Percentiles rank a stretch among this genome's conserved stretches.
Evolutionary conservation across 2,797 vertebrate genomes (phyloP).

Genomic region (Pteropus rufus): DNA sequence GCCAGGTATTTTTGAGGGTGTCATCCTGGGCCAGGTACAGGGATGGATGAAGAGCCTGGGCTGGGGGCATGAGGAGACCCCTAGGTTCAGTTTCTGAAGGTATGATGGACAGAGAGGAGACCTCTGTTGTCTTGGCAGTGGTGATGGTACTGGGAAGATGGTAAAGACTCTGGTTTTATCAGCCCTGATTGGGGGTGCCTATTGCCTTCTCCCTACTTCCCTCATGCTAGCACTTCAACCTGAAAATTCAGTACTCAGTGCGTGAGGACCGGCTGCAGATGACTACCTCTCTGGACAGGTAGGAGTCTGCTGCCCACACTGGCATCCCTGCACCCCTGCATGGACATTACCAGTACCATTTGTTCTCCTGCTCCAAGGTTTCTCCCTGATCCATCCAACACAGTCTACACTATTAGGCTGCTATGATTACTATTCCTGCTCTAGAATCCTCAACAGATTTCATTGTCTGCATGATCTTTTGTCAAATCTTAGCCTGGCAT

Average conservation of each 20-base stretch:
- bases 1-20: not conserved
- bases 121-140: not conserved
- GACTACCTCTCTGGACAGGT: constrained; percentile 57
- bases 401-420: not conserved
- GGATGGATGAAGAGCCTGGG: not conserved
- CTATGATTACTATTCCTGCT: not conserved
- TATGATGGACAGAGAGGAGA: not conserved
- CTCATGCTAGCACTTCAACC: constrained; percentile 61
- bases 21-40: not conserved
- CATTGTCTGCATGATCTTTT: not conserved
- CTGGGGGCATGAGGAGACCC: not conserved
- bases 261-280: constrained; percentile 54
- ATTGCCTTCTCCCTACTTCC: not conserved
- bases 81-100: not conserved
- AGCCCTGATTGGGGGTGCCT: not conserved
- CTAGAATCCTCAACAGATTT: not conserved
- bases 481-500: not conserved
- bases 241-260: constrained; percentile 53
- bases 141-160: not conserved
- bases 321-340: not conserved
- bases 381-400: not conserved
- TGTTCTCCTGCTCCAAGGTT: not conserved
- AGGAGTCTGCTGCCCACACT: not conserved
- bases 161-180: not conserved
- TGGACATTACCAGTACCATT: not conserved